Percentiles rank a stretch among this genome's conserved stretches.
phyloP scores from a whole-genome alignment of 2,113 vertebrate genomes.

The Cisticola juncidis region DNA sequence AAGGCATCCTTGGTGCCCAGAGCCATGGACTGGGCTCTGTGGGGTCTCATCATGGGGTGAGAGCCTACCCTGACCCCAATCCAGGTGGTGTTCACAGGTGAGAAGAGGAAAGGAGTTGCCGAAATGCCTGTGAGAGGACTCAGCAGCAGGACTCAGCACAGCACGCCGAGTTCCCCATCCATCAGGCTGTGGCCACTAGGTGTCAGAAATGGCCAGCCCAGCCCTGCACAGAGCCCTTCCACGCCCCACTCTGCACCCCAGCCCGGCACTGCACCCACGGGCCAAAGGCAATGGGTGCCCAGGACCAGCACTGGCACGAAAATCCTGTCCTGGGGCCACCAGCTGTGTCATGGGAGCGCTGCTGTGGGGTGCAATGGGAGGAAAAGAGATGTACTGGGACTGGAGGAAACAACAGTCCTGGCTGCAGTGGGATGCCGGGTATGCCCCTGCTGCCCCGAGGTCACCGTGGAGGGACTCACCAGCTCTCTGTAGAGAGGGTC shows the following conservation, averaged over 20 bases:
- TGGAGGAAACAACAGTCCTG: neutral
- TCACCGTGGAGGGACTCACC: slow-evolving; percentile 64
- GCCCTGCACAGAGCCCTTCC: neutral
- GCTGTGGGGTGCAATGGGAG: accelerated
- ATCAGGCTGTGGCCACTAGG: slow-evolving; percentile 54
- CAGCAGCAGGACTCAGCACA: neutral
- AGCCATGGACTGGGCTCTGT: neutral
- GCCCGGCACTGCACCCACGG: accelerated
- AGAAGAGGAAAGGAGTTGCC: neutral
- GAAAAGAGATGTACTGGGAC: neutral
- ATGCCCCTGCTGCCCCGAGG: neutral
- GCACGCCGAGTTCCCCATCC: neutral
- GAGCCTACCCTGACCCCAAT: neutral
- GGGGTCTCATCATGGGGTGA: neutral
- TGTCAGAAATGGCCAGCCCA: slow-evolving; percentile 27
- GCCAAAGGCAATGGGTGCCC: neutral
- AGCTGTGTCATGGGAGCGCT: neutral
- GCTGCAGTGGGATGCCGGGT: neutral
- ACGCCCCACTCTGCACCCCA: neutral
- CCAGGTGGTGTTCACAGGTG: neutral
- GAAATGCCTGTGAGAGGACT: neutral
- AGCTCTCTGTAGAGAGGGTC: slow-evolving; percentile 92
- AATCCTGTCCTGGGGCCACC: neutral
- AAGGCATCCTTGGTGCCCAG: neutral
- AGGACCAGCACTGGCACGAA: neutral